Base-by-base conservation (phyloP, 2,797 vertebrate genomes). In the Gobio occitaniae region DNA sequence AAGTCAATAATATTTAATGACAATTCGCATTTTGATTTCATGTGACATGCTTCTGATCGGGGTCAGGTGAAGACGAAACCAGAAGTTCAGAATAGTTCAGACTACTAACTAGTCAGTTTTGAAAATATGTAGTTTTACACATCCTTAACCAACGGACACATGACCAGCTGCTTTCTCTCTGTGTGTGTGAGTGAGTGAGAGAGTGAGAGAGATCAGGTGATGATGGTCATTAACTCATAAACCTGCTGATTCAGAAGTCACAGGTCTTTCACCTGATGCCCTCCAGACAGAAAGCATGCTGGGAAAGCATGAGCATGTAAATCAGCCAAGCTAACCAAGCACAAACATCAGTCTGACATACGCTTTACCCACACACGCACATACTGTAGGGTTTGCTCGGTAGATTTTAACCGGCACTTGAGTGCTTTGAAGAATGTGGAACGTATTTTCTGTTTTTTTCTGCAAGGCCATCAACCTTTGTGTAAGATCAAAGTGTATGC, bases 201-300 rank as follows among this genome's bases (percentile, higher is more conserved):
- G 50, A 0, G 50, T 1, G 50, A 52, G 50, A 52, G 50, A 16
- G 50, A 52, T 71, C 80, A 83, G 61, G 65, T 86, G 84, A 77
- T 38, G 48, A 71, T 63, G 54, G 21, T 86, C 81, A 86, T 86
- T 86, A 80, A 54, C 81, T 82, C 52, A 79, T 83, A 66, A 59
- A 74, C 86, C 86, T 86, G 86, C 76, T 83, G 86, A 83, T 79
- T 68, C 36, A 74, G 17, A 74, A 69, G 68, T 79, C 69, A 83
- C 25, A 86, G 66, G 85, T 83, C 68, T 56, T 70, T 83, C 79
- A 78, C 75, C 80, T 78, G 47, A 74, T 66, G 75, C 66, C 47
- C 75, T 72, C 29, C 78, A 86, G 84, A 66, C 84, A 65, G 71
- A 81, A 36, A 38, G 47, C 81, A 80, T 83, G 38, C 76, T 83